Evolutionary conservation across 2,113 vertebrate species (phyloP).

Genomic region (Planiliza haematocheilus): DNA sequence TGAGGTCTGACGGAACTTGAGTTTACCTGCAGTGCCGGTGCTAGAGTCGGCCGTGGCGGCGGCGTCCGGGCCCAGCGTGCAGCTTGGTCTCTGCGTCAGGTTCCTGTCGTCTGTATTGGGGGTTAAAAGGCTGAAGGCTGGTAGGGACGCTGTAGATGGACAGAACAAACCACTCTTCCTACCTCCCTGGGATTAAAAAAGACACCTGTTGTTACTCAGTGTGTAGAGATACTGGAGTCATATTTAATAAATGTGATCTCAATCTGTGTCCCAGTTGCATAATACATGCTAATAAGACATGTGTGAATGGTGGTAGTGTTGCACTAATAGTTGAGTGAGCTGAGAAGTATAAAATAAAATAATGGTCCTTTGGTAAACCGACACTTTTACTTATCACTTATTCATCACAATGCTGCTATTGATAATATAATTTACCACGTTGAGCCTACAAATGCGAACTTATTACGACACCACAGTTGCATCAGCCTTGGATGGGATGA

Average conservation of each 20-base stretch:
- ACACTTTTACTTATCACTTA: no score
- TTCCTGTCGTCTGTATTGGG: slow-evolving; percentile 63
- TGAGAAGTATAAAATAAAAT: no score
- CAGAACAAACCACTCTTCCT: slow-evolving; percentile 71
- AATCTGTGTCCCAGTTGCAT: not conserved
- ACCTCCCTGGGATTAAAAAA: slow-evolving; percentile 55
- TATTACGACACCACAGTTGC: no score
- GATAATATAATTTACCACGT: no score
- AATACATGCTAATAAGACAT: not conserved
- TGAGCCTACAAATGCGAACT: no score
- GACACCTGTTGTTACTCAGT: not conserved
- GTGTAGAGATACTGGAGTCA: not conserved
- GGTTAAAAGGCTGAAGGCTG: slow-evolving; percentile 70
- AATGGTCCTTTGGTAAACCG: no score
- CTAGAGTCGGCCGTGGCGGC: slow-evolving; percentile 34
- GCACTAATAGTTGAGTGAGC: no score
- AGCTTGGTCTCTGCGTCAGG: slow-evolving; percentile 65
- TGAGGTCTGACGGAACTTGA: not conserved
- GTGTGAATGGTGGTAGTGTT: no score
- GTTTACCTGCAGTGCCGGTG: slow-evolving; percentile 50
- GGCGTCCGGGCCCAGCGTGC: slow-evolving; percentile 72
- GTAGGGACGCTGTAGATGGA: slow-evolving; percentile 76
- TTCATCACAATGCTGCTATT: no score
- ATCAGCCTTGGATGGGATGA: no score
- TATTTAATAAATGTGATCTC: not conserved